Evolutionary conservation across 2,797 vertebrate species (phyloP), one percentile per base, ranked within the genome.

Genomic region (Ciconia nigra): DNA sequence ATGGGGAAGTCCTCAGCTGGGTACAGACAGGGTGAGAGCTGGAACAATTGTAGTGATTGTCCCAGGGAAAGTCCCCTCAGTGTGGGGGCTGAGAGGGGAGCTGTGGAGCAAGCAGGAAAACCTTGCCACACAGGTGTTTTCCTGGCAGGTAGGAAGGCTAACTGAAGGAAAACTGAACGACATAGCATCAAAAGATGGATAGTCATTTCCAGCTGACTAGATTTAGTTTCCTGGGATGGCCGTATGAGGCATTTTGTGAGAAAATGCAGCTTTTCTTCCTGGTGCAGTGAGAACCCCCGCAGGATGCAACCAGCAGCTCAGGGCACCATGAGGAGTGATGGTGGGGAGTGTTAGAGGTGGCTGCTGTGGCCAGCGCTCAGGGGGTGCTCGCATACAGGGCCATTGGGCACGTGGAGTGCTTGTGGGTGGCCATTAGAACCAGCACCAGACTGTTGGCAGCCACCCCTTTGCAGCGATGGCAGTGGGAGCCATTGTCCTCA

Each of bases 261-360:
- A 66, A 67, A 39, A 57, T 16, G 29, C 17, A 33, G 13, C 10
- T 33, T 55, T 37, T 58, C 42, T 47, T 46, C 31, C 26, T 20
- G 41, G 33, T 18, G 26, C 1, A 8, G 49, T 2, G 7, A 29
- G 76, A 57, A 20, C 24, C 24, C 10, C 8, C 2, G 3, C 52
- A 12, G 70, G 39, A 15, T 1, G 7, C 24, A 55, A 9, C 5
- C 31, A n/a, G 31, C 24, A 31, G 28, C 35, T 39, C 5, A 1
- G 26, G 22, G 19, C 3, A 2, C 66, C 2, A 4, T 1, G 3
- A 51, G 66, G 25, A 51, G 13, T 8, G 10, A n/a, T 4, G 1
- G 46, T 22, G 4, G 33, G 25, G 25, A 37, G 66, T 37, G 46
- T 13, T 8, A 2, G 66, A 7, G 14, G 26, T 6, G 33, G 18